Evolutionary conservation across 2,113 vertebrate genomes (phyloP), one percentile per base, ranked within the genome.

Genomic region (Rhabdornis inornatus): DNA sequence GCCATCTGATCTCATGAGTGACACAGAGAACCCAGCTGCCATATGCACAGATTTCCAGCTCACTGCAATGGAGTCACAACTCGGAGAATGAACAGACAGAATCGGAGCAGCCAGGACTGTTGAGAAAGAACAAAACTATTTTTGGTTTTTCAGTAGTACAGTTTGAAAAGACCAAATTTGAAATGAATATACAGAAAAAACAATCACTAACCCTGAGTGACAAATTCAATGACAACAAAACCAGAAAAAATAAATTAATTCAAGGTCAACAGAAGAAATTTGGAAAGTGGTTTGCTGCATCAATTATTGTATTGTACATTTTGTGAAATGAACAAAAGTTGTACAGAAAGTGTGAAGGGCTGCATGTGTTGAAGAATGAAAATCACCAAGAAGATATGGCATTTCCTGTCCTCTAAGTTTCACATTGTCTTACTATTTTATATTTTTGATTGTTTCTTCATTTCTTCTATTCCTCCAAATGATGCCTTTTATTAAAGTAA

Each of bases 101-200:
- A 95, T 7, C 1, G 98, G 98, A 11, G 98, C 98, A 31, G 95
- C 95, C 95, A 99, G 93, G 68, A 99, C 99, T 99, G 70, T 30
- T 47, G 80, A 94, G 81, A 59, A 90, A 61, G 78, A 94, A 75
- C 40, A 61, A 21, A n/a, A 15, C 44, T 9, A 59, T 40, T 56
- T 56, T 75, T 35, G 30, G 1, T 13, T 93, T 66, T 70, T 33
- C 47, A 61, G 35, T 5, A 35, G 55, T 22, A 55, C 21, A 20
- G 30, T 42, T 63, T 82, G 40, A 81, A 92, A 80, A 52, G 30
- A 27, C 10, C 33, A 89, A 44, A 83, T 57, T 15, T 79, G 28
- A 86, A 75, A 83, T 11, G 10, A 69, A 28, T 56, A n/a, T 15
- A 57, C 25, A 84, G 59, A 83, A 78, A 78, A 1, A 57, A 64